Conservation (phyloP, 2,797 vertebrate species). For the Mormyrus hasselquistii region DNA sequence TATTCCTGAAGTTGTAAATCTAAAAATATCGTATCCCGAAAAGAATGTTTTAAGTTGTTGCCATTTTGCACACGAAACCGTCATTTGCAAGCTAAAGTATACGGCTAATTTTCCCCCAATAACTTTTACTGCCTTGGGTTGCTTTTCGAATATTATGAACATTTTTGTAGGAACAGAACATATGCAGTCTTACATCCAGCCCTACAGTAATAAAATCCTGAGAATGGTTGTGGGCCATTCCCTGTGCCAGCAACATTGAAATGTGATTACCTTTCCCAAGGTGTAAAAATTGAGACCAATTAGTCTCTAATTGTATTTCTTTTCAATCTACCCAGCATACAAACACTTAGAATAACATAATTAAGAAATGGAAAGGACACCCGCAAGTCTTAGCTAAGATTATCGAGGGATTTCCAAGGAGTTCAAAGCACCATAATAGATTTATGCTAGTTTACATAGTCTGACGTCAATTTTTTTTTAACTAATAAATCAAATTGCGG, state of each 20-base stretch:
- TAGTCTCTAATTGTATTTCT: neutral
- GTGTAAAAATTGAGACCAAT: neutral
- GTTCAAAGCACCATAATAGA: neutral
- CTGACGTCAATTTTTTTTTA: neutral
- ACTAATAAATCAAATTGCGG: neutral
- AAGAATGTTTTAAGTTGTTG: neutral
- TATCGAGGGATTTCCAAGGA: neutral
- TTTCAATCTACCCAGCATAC: neutral
- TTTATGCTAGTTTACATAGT: slow-evolving; percentile 5
- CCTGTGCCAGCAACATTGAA: neutral
- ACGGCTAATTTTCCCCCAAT: neutral
- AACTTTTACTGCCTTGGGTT: neutral
- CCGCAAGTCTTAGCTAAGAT: neutral
- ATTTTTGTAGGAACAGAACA: neutral
- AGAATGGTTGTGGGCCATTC: neutral
- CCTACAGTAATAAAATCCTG: neutral
- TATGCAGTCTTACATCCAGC: neutral
- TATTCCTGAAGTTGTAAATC: neutral
- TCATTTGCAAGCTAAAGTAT: neutral
- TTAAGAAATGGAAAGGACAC: neutral
- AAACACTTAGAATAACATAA: neutral
- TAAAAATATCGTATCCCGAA: neutral
- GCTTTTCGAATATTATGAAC: neutral
- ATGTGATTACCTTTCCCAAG: neutral
- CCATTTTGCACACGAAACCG: neutral